Evolutionary conservation across 2,797 vertebrate genomes (phyloP).

Genomic region (Huso huso): DNA sequence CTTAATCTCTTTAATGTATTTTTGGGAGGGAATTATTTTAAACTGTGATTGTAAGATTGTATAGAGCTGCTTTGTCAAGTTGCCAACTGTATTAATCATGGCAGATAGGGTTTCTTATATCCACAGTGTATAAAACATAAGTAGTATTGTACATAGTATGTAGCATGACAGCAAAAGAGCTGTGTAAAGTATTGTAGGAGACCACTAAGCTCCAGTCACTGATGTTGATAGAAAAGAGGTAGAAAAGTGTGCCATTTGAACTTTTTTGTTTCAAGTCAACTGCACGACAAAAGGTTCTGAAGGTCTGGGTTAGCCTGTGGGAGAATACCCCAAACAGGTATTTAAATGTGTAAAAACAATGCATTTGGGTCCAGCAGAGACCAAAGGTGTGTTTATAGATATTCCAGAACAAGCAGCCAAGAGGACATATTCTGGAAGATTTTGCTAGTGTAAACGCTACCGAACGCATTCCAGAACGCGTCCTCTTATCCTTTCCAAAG

Average conservation of each 20-base stretch:
- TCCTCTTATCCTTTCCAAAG: no score
- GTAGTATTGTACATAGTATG: conserved; percentile 13
- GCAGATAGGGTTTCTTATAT: conserved; percentile 17
- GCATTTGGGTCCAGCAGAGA: conserved; percentile 53
- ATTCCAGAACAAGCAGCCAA: no score
- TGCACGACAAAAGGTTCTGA: background rate
- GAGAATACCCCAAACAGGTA: conserved; percentile 45
- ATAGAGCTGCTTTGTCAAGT: no score
- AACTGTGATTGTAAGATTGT: no score
- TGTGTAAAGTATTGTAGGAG: no score
- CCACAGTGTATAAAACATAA: no score
- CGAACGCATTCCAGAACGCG: no score
- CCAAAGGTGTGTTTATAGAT: background rate
- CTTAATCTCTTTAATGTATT: no score
- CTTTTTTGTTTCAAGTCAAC: conserved; percentile 23
- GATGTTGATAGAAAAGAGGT: conserved; percentile 23
- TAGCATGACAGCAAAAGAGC: background rate
- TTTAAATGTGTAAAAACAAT: conserved; percentile 55
- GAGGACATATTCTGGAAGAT: no score
- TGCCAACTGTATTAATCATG: background rate
- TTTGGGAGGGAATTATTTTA: no score
- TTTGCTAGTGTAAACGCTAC: no score
- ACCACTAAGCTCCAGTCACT: no score
- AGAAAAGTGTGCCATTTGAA: conserved; percentile 34
- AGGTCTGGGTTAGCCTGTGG: conserved; percentile 23